These are phyloP conservation scores for Melangyna quadrimaculata DNA, from an alignment of 2,888 invertebrate genomes.

Conservation along the genomic window DNA sequence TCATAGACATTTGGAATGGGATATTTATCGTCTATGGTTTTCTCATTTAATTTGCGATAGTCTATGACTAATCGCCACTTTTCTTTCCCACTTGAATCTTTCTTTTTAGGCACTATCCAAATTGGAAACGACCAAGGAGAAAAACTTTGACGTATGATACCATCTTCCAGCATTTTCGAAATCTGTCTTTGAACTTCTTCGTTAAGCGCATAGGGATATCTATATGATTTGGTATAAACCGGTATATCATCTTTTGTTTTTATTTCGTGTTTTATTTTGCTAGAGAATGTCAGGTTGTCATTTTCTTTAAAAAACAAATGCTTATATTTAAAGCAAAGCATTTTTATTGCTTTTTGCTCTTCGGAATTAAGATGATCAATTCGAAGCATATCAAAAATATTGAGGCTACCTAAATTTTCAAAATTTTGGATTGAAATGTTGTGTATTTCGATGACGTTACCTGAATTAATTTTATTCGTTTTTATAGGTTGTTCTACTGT, in stretches of 20 bases:
- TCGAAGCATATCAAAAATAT: constrained; percentile 3
- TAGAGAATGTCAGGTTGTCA: background rate
- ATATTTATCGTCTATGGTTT: too few relatives aligned
- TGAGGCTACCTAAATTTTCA: background rate
- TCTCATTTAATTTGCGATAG: too few relatives aligned
- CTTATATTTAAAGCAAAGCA: background rate
- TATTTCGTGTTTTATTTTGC: constrained; percentile 17
- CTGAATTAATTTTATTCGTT: background rate
- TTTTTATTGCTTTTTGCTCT: background rate
- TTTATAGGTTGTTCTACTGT: constrained; percentile 57
- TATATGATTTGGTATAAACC: constrained; percentile 32
- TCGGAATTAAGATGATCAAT: constrained; percentile 5
- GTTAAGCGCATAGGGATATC: constrained; percentile 13
- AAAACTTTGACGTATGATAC: constrained; percentile 34
- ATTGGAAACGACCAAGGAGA: constrained; percentile 51
- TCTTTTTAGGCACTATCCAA: too few relatives aligned
- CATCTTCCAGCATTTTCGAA: constrained; percentile 4
- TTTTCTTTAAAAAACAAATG: constrained; percentile 2
- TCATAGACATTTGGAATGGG: too few relatives aligned
- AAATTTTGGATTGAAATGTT: constrained; percentile 7
- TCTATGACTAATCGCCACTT: too few relatives aligned
- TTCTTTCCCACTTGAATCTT: constrained; percentile 12
- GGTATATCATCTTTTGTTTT: constrained; percentile 23
- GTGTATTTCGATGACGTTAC: constrained; percentile 15
- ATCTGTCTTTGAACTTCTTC: constrained; percentile 25